Evolutionary conservation across 2,888 invertebrate species (phyloP), one percentile per base, ranked within the genome.

Genomic region (Microctonus brassicae): DNA sequence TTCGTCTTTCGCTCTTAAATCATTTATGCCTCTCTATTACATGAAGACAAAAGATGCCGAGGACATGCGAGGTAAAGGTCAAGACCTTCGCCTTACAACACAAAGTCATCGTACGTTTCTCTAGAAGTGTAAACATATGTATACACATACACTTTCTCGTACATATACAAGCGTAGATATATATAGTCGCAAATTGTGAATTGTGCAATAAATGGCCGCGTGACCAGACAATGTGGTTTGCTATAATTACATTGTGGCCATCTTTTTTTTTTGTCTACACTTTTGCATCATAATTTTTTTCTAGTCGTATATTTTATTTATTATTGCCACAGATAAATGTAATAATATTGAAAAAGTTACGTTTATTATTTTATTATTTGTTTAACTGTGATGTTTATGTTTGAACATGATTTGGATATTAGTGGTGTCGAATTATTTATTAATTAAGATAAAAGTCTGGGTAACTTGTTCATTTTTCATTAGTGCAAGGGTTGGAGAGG

Each of bases 61-160:
- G 76, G 78, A 74, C 73, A 60, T 69, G 20, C 47, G 69, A 63
- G 68, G 34, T 69, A 66, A 76, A 78, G 77, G 77, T 77, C 73
- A 72, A 42, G 76, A 76, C 80, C 79, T 80, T 79, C 78, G 69
- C 68, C 71, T 58, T 66, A 64, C 62, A 36, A 53, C 22, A 24
- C 29, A n/a, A n/a, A 26, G 29, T 57, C 24, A 26, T 13, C 26
- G 26, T 39, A 39, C 3, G n/a, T 39, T 13, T 24, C 20, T 58
- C 33, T 26, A 29, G 29, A 29, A n/a, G 29, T 9, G 26, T 29
- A 17, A 17, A 58, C 58, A 58, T 10, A 58, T n/a, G 17, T 29
- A 33, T 29, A 33, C n/a, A 26, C 9, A 58, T n/a, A 33, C 20
- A 26, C 11, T 29, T 26, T 2, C n/a, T 3, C 33, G n/a, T n/a